Percentiles rank a stretch among this genome's conserved stretches.
Evolutionary conservation across 2,888 invertebrate species (phyloP).

Genomic region (Parnassius apollo): DNA sequence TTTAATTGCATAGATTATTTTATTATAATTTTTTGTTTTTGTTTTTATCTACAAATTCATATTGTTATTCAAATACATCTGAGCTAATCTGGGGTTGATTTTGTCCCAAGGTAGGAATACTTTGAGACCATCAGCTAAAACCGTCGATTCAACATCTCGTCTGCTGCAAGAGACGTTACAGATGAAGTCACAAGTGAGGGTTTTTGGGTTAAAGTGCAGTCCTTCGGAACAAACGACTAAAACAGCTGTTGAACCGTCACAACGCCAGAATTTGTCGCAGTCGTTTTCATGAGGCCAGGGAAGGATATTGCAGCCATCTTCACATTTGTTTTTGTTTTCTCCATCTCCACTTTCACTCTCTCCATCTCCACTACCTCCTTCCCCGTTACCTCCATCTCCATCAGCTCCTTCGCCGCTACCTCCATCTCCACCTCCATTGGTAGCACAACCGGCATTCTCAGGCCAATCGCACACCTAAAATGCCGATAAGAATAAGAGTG

Average conservation of each 20-base stretch:
- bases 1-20: conserved; percentile 1
- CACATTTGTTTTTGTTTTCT: conserved; percentile 40
- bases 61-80: not conserved
- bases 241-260: conserved; percentile 44
- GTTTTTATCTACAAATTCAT: not conserved
- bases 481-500: not conserved
- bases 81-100: conserved; percentile 34
- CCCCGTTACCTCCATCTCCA: conserved; percentile 1
- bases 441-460: conserved; percentile 34
- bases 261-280: conserved; percentile 67
- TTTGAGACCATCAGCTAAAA: conserved; percentile 43
- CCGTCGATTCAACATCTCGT: conserved; percentile 39
- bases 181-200: conserved; percentile 58
- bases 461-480: conserved; percentile 44
- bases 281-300: conserved; percentile 62
- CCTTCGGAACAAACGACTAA: conserved; percentile 58
- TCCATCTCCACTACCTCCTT: conserved; percentile 4
- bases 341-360: conserved; percentile 15
- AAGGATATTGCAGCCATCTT: conserved; percentile 48
- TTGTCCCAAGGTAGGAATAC: conserved; percentile 55
- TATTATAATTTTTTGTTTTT: too few relatives aligned
- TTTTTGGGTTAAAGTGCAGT: conserved; percentile 57
- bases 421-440: conserved; percentile 8
- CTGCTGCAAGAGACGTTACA: conserved; percentile 55
- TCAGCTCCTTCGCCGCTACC: conserved; percentile 1